These are phyloP conservation scores for Potorous gilbertii DNA, from an alignment of 2,797 vertebrate genomes.

Conservation along the genomic window DNA sequence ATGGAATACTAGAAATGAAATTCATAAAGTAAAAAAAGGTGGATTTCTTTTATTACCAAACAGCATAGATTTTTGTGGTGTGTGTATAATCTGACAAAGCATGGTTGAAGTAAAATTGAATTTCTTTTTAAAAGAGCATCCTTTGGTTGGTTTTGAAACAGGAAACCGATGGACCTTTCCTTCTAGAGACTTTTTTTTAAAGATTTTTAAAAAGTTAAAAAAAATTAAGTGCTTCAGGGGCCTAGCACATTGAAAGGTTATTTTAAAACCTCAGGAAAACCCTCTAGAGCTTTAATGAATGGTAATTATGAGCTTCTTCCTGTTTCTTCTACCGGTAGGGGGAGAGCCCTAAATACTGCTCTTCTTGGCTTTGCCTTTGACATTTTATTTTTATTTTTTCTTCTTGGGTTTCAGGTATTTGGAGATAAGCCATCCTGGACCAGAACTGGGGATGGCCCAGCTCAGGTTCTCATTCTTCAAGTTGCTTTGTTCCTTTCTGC, in stretches of 20 bases:
- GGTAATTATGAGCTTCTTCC: background rate
- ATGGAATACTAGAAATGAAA: background rate
- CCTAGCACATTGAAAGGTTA: background rate
- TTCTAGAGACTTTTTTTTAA: constrained; percentile 32
- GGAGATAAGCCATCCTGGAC: constrained; percentile 25
- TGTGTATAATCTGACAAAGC: background rate
- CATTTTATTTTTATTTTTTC: constrained; percentile 10
- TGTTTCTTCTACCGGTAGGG: background rate
- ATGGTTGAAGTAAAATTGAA: background rate
- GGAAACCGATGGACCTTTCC: background rate
- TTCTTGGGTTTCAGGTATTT: background rate
- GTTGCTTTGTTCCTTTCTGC: background rate
- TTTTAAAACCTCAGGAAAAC: background rate
- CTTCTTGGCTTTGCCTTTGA: background rate
- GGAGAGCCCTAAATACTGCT: background rate
- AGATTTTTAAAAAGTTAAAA: constrained; percentile 31
- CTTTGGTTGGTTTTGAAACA: constrained; percentile 13
- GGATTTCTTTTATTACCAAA: background rate
- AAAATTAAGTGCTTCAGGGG: background rate
- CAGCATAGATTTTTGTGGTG: background rate
- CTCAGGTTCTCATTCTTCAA: background rate
- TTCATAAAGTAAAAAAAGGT: background rate
- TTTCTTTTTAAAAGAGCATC: background rate
- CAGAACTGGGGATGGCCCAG: background rate
- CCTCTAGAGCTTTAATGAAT: background rate